Conservation (phyloP, 2,113 vertebrate genomes). For the Piprites chloris region DNA sequence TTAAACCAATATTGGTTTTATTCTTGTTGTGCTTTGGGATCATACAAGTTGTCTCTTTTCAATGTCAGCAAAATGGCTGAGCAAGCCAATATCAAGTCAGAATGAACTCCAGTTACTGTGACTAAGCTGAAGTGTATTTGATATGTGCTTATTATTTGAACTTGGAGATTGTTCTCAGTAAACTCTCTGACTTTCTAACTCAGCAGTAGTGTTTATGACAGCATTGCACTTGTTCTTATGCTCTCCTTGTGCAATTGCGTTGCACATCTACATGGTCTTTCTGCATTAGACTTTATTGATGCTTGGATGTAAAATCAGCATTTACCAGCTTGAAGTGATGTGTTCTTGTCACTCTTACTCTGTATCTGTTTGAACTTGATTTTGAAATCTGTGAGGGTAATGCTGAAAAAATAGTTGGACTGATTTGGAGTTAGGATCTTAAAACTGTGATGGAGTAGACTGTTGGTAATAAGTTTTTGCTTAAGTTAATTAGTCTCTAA, state of each 20-base stretch:
- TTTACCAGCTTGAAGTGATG: not conserved
- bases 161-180: not conserved
- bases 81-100: not conserved
- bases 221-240: not conserved
- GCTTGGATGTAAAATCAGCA: not conserved
- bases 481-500: not conserved
- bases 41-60: not conserved
- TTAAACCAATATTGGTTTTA: not conserved
- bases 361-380: not conserved
- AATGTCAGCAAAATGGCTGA: not conserved
- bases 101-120: not conserved
- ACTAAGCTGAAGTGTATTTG: not conserved
- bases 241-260: not conserved
- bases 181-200: not conserved
- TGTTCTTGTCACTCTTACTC: not conserved
- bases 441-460: not conserved
- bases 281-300: not conserved
- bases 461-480: not conserved
- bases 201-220: not conserved
- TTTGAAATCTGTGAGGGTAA: not conserved
- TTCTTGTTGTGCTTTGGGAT: not conserved
- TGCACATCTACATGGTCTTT: not conserved
- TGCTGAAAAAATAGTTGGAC: not conserved
- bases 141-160: not conserved
- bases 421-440: not conserved